Base-by-base conservation (phyloP, 2,797 vertebrate genomes). In the Kryptopterus vitreolus region DNA sequence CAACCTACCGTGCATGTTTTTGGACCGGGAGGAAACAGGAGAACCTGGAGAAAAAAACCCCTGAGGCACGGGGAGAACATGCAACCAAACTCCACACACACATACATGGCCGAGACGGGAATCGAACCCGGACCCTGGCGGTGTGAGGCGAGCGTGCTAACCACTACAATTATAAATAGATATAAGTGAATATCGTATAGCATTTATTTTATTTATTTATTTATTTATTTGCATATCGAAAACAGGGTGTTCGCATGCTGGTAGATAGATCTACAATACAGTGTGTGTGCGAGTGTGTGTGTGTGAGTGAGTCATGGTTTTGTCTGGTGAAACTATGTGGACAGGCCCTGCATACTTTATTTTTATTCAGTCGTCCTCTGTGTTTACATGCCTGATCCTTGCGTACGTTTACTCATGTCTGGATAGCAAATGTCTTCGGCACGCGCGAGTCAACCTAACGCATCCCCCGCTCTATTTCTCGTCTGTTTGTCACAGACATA, bases 401-500 rank as follows among this genome's bases (percentile, higher is more conserved):
- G 48, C 57, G 48, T 74, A 63, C 16, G 38, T 65, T 65, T 52
- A 33, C 61, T 55, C 18, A 20, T 43, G 22, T 58, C 57, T 29
- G 57, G 57, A 69, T 58, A 58, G 61, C 58, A 48, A 26, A 79
- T 20, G 31, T 74, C 62, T 31, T 53, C 35, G 1, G 26, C 58
- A 55, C 26, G 13, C 9, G 13, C 5, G 0, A 77, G 53, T n/a
- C 75, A 50, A 10, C 22, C 63, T 52, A 3, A 70, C 63, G 48
- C 5, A 20, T 81, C 78, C 10, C 38, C 6, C n/a, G 15, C 10
- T 29, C 0, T 55, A 15, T 72, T 66, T 70, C 55, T 13, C 0
- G 46, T 76, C 55, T 85, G n/a, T 85, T 24, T 88, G 53, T 91
- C 91, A 55, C 92, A 98, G 97, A 99, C 97, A 0, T 98, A 98